Conservation (phyloP, 2,113 vertebrate genomes). For the Nyctereutes procyonoides region DNA sequence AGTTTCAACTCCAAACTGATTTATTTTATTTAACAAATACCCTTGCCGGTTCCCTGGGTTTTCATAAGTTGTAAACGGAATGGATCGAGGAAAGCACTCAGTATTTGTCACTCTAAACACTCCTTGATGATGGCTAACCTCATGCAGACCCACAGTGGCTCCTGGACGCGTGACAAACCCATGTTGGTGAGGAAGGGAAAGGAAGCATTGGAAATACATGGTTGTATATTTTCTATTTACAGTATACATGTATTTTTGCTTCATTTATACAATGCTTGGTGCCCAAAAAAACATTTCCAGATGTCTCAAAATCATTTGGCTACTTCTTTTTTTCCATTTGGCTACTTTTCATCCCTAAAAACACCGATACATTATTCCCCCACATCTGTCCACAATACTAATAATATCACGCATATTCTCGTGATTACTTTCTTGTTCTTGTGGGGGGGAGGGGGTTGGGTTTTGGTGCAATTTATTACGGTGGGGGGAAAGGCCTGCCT, state of each 20-base stretch:
- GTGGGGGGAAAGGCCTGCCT: not conserved
- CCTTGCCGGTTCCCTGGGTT: not conserved
- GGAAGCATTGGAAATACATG: not conserved
- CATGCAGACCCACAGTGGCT: no score
- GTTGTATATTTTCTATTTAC: not conserved
- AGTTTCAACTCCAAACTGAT: not conserved
- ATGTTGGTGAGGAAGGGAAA: not conserved
- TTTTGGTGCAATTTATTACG: not conserved
- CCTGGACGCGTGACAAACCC: not conserved
- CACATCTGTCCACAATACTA: not conserved
- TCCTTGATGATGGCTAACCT: not conserved
- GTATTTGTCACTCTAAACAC: no score
- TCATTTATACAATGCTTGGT: not conserved
- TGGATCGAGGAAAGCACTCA: not conserved
- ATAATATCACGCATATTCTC: not conserved
- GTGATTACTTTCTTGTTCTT: not conserved
- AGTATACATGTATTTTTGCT: not conserved
- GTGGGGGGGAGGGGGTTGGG: fast-evolving
- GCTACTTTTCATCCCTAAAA: not conserved
- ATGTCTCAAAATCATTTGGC: not conserved
- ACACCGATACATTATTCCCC: not conserved
- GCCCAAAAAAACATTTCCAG: not conserved
- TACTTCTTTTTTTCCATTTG: not conserved
- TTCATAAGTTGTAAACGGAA: not conserved
- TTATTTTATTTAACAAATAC: not conserved